These are phyloP conservation scores for Hyperoplus lanceolatus DNA, from an alignment of 2,797 vertebrate genomes.

Conservation along the genomic window DNA sequence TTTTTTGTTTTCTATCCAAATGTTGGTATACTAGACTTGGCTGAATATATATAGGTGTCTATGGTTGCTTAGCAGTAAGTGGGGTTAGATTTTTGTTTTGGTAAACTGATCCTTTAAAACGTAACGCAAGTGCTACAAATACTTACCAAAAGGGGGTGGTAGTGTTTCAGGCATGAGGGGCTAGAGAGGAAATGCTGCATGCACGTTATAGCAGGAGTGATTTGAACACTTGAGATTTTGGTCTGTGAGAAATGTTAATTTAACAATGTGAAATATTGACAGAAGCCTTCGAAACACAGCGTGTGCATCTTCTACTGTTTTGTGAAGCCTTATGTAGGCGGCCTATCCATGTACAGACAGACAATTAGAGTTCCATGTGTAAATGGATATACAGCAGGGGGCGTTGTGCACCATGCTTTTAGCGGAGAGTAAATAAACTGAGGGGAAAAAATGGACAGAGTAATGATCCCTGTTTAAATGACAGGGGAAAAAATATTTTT, in stretches of 20 bases:
- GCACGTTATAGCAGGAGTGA: rapidly evolving
- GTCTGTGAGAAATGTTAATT: rapidly evolving
- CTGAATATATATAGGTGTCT: neutral
- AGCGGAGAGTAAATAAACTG: rapidly evolving
- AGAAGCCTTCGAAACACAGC: rapidly evolving
- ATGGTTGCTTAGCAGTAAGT: neutral
- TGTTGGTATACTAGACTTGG: neutral
- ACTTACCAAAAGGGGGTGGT: constrained; percentile 56
- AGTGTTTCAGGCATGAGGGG: constrained; percentile 11
- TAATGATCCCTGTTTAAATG: neutral
- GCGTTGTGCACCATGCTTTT: constrained; percentile 56
- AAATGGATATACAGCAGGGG: constrained; percentile 31
- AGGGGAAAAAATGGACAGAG: neutral
- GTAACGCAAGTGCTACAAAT: neutral
- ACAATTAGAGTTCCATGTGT: neutral
- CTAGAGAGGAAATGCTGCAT: too few relatives aligned
- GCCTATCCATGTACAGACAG: neutral
- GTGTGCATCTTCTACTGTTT: rapidly evolving
- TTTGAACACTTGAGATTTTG: neutral
- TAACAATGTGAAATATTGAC: rapidly evolving
- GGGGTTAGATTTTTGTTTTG: neutral
- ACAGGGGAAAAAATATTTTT: neutral
- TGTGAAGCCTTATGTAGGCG: neutral
- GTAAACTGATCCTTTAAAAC: constrained; percentile 24
- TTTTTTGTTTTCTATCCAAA: neutral